These are phyloP conservation scores for Petaurus breviceps DNA, from an alignment of 2,113 vertebrate species.

Conservation along the genomic window DNA sequence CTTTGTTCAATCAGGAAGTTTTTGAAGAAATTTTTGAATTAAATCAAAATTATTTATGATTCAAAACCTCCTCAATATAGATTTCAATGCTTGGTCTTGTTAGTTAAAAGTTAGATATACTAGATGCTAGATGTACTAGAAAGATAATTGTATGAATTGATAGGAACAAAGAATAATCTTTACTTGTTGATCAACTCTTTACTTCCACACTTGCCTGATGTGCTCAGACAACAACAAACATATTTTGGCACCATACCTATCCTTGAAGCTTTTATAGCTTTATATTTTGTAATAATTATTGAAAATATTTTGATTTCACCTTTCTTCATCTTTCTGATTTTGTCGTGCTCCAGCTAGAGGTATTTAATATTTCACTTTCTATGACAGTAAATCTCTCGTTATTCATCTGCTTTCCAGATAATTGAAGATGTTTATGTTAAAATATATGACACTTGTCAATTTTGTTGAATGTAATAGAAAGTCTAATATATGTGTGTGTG, in stretches of 20 bases:
- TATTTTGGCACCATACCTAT: not conserved
- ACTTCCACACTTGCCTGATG: not conserved
- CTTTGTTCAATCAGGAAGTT: not conserved
- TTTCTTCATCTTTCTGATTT: not conserved
- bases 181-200: not conserved
- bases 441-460: not conserved
- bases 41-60: not conserved
- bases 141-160: not conserved
- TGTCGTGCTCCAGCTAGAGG: not conserved
- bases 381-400: not conserved
- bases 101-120: too few species aligned
- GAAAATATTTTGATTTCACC: not conserved
- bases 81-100: fast-evolving
- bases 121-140: too few species aligned
- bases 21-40: not conserved
- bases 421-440: not conserved
- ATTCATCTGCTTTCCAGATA: not conserved
- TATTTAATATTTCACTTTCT: not conserved
- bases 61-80: not conserved
- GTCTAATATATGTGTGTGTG: not conserved
- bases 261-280: not conserved
- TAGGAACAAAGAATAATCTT: not conserved
- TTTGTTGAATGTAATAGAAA: not conserved
- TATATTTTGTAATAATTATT: not conserved
- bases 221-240: not conserved